phyloP scores from a whole-genome alignment of 1,140 invertebrate species.

The Nebria ingens region DNA sequence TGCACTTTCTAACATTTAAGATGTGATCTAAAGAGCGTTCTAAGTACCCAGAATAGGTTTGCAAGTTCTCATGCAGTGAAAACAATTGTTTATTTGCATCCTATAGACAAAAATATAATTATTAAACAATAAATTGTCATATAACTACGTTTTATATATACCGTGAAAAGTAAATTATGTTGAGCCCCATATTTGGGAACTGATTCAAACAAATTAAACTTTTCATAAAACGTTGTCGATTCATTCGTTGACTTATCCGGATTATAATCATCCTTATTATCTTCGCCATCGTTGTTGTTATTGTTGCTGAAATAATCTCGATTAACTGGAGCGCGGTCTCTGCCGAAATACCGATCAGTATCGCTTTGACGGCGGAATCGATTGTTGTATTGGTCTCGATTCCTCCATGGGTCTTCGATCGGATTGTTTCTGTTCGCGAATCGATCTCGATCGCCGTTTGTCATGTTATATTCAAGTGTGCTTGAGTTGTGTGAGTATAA shows the following conservation, averaged over 20 bases:
- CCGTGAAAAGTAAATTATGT: conserved; percentile 58
- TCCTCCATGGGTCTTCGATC: conserved; percentile 20
- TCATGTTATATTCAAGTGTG: background rate
- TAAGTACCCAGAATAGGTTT: conserved; percentile 51
- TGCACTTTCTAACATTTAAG: conserved; percentile 64
- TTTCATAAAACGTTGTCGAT: conserved; percentile 34
- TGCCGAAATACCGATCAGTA: background rate
- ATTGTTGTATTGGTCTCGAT: conserved; percentile 16
- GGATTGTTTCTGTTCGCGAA: conserved; percentile 11
- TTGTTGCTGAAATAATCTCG: conserved; percentile 10
- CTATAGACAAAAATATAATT: conserved; percentile 36
- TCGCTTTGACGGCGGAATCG: background rate
- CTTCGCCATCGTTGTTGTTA: conserved; percentile 21
- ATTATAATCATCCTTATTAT: conserved; percentile 20
- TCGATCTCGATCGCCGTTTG: conserved; percentile 12
- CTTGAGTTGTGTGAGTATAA: conserved; percentile 30
- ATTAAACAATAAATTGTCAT: conserved; percentile 13
- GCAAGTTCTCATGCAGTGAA: conserved; percentile 45
- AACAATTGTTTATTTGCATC: conserved; percentile 56
- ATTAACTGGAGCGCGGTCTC: background rate
- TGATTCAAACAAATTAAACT: conserved; percentile 63
- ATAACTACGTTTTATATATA: conserved; percentile 14
- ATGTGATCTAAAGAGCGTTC: conserved; percentile 54
- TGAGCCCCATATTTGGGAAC: conserved; percentile 50
- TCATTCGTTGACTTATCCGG: conserved; percentile 5